Percentiles rank a stretch among this genome's conserved stretches.
Conservation (phyloP, 2,888 invertebrate genomes). For the Celastrina argiolus region DNA sequence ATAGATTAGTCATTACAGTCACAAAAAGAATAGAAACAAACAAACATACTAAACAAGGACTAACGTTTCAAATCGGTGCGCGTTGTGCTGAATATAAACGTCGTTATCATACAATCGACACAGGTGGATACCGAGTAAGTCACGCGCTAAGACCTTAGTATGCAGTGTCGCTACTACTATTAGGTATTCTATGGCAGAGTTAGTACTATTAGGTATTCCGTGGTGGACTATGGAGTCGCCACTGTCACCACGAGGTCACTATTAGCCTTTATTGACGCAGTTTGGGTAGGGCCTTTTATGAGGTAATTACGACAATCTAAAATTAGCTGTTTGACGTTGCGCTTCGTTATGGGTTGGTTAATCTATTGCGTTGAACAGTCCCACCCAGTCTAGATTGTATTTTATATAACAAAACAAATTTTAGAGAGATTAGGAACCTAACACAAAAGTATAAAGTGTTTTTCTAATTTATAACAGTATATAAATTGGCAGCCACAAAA, state of each 20-base stretch:
- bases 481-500: too few relatives aligned
- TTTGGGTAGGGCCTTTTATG: neutral
- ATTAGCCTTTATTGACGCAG: neutral
- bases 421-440: too few relatives aligned
- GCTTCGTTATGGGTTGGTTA: neutral
- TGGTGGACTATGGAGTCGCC: neutral
- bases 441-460: neutral
- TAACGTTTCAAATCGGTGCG: neutral
- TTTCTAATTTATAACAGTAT: too few relatives aligned
- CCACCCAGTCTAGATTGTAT: too few relatives aligned
- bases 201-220: neutral
- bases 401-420: too few relatives aligned
- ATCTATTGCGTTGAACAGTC: neutral
- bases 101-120: constrained; percentile 67
- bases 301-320: neutral
- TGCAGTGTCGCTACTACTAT: constrained; percentile 34
- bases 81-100: constrained; percentile 12
- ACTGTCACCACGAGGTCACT: constrained; percentile 1
- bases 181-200: neutral
- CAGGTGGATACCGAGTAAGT: constrained; percentile 65
- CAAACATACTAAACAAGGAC: neutral
- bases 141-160: constrained; percentile 66
- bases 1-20: neutral
- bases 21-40: neutral
- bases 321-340: neutral